A percentile compares a stretch with the other conserved stretches of the same genome.
Evolutionary conservation across 2,797 vertebrate species (phyloP).

Genomic region (Poeciliopsis presidionis): DNA sequence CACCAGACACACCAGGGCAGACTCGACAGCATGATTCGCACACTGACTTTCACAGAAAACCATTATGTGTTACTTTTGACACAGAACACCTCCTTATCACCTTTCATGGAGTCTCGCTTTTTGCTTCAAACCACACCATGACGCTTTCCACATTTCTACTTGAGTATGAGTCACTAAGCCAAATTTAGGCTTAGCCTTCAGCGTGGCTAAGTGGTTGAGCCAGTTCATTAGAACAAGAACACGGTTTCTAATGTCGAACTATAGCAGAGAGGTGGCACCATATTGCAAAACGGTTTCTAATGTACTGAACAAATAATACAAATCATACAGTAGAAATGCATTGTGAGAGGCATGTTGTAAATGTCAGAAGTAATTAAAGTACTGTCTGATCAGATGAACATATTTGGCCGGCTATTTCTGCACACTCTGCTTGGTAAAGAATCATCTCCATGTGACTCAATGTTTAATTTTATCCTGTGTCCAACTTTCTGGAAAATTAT

Average conservation of each 20-base stretch:
- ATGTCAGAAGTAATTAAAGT: conserved; percentile 45
- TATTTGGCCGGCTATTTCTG: conserved; percentile 37
- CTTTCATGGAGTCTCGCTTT: not conserved
- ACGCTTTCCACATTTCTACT: not conserved
- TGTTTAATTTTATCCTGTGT: conserved; percentile 53
- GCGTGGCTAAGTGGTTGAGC: not conserved
- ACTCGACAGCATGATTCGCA: conserved; percentile 16
- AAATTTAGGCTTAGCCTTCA: not conserved
- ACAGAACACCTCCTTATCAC: not conserved
- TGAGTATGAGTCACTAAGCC: conserved; percentile 24
- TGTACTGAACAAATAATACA: conserved; percentile 21
- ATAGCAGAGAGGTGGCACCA: conserved; percentile 4
- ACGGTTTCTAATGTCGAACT: too few relatives aligned
- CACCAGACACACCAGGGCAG: not conserved
- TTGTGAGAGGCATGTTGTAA: conserved; percentile 36
- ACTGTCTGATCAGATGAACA: conserved; percentile 41
- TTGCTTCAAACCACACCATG: conserved; percentile 30
- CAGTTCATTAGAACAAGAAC: not conserved
- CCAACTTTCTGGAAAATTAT: conserved; percentile 25
- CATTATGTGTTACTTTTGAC: conserved; percentile 7
- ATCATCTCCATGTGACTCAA: conserved; percentile 40
- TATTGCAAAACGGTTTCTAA: not conserved
- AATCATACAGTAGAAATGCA: conserved; percentile 21
- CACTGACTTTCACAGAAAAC: not conserved
- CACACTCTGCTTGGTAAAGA: conserved; percentile 48